phyloP scores from a whole-genome alignment of 1,140 invertebrate species.

The Brachionus koreanus region DNA sequence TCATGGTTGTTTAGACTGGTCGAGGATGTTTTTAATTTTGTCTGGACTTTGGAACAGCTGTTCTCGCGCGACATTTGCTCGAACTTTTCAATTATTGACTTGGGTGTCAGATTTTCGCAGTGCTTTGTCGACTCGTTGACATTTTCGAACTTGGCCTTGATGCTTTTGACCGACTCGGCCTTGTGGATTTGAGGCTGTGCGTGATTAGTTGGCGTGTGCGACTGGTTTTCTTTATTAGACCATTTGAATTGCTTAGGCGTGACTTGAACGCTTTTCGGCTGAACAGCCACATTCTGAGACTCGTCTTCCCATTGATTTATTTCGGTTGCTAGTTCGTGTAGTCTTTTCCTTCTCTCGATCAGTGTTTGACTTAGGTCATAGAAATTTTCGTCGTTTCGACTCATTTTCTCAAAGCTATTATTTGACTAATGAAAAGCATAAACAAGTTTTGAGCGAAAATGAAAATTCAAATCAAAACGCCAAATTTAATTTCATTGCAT shows the following conservation, averaged over 20 bases:
- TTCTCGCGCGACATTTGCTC: not conserved
- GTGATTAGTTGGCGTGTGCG: not conserved
- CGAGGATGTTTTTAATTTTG: not conserved
- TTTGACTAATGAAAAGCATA: not conserved
- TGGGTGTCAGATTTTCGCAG: not conserved
- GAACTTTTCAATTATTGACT: constrained; percentile 9
- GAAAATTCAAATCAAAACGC: not conserved
- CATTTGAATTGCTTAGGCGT: not conserved
- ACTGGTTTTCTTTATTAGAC: not conserved
- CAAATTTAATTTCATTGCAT: not conserved
- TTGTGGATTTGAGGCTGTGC: not conserved
- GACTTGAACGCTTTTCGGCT: not conserved
- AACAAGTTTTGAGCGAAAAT: not conserved
- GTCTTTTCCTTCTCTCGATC: not conserved
- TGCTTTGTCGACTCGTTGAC: not conserved
- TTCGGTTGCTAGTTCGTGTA: constrained; percentile 15
- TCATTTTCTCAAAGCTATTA: not conserved
- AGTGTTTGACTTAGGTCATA: constrained; percentile 31
- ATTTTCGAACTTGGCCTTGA: not conserved
- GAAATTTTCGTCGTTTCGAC: not conserved
- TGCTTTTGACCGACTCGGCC: not conserved
- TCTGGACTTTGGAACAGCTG: not conserved
- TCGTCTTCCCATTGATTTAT: constrained; percentile 39
- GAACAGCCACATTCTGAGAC: not conserved
- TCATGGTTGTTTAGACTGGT: not conserved